A percentile compares a stretch with the other conserved stretches of the same genome.
phyloP scores from a whole-genome alignment of 2,888 invertebrate genomes.

The Gastrophysa polygoni region DNA sequence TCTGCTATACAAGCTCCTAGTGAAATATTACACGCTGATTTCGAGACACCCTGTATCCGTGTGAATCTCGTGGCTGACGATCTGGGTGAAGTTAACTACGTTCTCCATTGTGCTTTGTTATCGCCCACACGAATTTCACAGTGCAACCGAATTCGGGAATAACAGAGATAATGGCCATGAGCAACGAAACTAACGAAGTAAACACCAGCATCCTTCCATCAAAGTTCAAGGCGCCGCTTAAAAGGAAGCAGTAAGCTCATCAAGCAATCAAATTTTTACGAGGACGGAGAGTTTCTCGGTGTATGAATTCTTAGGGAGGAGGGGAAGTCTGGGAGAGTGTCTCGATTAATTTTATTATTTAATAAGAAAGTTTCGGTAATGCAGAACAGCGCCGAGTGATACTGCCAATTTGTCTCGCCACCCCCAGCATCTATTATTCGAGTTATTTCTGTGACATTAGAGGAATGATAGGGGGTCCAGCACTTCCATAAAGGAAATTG shows the following conservation, averaged over 20 bases:
- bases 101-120: too few relatives aligned
- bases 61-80: too few relatives aligned
- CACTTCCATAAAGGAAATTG: too few relatives aligned
- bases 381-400: conserved; percentile 36
- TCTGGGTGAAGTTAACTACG: too few relatives aligned
- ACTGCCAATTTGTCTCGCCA: conserved; percentile 31
- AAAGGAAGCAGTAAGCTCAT: conserved; percentile 12
- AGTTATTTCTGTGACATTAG: conserved; percentile 6
- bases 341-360: conserved; percentile 48
- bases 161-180: too few relatives aligned
- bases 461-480: conserved; percentile 6
- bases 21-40: too few relatives aligned
- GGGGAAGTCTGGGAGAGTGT: conserved; percentile 43
- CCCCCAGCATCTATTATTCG: conserved; percentile 22
- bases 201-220: conserved; percentile 12
- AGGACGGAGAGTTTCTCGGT: conserved; percentile 31
- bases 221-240: neutral
- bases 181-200: conserved; percentile 1
- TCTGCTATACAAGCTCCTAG: too few relatives aligned
- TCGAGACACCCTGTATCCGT: too few relatives aligned
- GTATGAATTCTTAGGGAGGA: conserved; percentile 34
- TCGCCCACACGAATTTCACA: too few relatives aligned
- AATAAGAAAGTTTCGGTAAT: conserved; percentile 44
- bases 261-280: conserved; percentile 34
- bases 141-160: too few relatives aligned